Evolutionary conservation across 2,888 invertebrate genomes (phyloP).

Genomic region (Drosophila monieri): DNA sequence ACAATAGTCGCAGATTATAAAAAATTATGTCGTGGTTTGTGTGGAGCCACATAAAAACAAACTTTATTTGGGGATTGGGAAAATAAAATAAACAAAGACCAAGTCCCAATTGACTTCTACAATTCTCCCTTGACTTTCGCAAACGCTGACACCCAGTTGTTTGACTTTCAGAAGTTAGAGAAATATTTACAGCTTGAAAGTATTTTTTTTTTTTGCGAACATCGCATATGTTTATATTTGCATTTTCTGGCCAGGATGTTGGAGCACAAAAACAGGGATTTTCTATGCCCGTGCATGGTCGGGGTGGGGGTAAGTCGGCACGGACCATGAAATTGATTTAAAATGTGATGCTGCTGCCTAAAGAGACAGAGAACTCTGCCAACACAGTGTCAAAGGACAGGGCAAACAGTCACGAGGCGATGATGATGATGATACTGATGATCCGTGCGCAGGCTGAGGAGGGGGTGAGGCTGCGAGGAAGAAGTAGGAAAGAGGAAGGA

Average conservation of each 20-base stretch:
- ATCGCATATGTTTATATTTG: conserved; percentile 36
- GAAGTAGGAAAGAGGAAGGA: too few species aligned
- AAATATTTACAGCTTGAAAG: conserved; percentile 48
- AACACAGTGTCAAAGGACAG: conserved; percentile 31
- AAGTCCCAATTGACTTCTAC: background rate
- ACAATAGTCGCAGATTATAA: too few species aligned
- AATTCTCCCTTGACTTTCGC: background rate
- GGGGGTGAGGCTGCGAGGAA: background rate
- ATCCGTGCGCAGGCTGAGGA: conserved; percentile 34
- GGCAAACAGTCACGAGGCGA: conserved; percentile 19
- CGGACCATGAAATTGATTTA: conserved; percentile 68
- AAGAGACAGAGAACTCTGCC: conserved; percentile 49
- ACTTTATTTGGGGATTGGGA: background rate
- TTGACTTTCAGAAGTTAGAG: conserved; percentile 19
- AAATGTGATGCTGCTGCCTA: conserved; percentile 63
- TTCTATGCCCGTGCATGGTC: conserved; percentile 51
- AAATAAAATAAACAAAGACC: background rate
- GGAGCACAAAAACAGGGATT: conserved; percentile 43
- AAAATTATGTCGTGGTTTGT: too few species aligned
- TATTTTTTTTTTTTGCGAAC: conserved; percentile 37
- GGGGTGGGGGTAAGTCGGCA: conserved; percentile 20
- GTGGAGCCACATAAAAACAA: conserved; percentile 1
- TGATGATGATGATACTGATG: conserved; percentile 41
- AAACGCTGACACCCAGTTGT: conserved; percentile 4
- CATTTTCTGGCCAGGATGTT: conserved; percentile 22